Conservation (phyloP, 2,888 invertebrate species). For the Asteroscopus sphinx region DNA sequence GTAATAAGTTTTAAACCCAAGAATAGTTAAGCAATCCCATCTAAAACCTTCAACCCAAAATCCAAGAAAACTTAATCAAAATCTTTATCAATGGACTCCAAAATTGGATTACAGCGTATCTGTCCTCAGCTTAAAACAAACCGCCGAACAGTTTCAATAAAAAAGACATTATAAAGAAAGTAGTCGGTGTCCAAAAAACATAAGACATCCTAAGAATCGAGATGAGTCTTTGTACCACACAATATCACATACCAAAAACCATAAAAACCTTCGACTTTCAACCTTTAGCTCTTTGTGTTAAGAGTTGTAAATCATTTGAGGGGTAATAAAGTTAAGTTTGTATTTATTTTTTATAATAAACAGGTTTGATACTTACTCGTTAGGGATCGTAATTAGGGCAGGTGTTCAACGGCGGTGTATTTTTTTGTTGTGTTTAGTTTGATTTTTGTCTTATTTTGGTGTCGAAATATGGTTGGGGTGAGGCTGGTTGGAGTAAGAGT, state of each 20-base stretch:
- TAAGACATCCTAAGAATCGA: constrained; percentile 65
- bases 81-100: constrained; percentile 54
- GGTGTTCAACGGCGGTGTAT: constrained; percentile 76
- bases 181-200: constrained; percentile 74
- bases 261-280: constrained; percentile 39
- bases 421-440: constrained; percentile 69
- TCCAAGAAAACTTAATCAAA: constrained; percentile 42
- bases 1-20: neutral
- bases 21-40: neutral
- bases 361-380: constrained; percentile 72
- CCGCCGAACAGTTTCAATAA: constrained; percentile 71
- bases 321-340: constrained; percentile 48
- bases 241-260: constrained; percentile 19
- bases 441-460: constrained; percentile 62
- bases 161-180: constrained; percentile 81
- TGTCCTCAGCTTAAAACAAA: constrained; percentile 58
- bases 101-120: constrained; percentile 59
- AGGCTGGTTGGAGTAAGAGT: constrained; percentile 17
- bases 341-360: constrained; percentile 67
- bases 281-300: constrained; percentile 45
- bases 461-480: constrained; percentile 45
- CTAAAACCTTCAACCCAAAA: constrained; percentile 15
- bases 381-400: constrained; percentile 82
- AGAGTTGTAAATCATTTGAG: constrained; percentile 16
- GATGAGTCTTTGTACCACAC: constrained; percentile 61